Percentiles rank a stretch among this genome's conserved stretches.
These are phyloP conservation scores for Drosophila nikananu DNA, from an alignment of 1,140 invertebrate genomes.

Conservation along the genomic window DNA sequence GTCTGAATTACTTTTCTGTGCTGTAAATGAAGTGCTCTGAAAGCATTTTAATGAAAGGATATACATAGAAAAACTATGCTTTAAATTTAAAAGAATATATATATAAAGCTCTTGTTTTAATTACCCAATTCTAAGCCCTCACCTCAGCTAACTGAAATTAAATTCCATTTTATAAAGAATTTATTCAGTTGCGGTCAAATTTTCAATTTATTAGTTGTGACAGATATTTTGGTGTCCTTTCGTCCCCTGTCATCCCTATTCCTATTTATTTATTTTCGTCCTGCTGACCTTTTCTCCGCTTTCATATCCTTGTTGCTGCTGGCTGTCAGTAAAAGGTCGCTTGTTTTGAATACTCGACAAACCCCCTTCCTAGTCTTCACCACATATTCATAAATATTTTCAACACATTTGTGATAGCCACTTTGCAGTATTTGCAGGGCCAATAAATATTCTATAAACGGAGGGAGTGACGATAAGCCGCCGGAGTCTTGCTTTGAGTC, in stretches of 20 bases:
- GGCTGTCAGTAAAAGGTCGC: slow-evolving; percentile 42
- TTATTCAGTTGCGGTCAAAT: neutral
- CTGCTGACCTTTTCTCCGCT: slow-evolving; percentile 17
- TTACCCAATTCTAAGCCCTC: neutral
- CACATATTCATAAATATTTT: slow-evolving; percentile 68
- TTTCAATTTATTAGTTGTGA: slow-evolving; percentile 19
- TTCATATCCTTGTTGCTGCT: neutral
- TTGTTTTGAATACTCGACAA: slow-evolving; percentile 5
- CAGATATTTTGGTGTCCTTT: slow-evolving; percentile 1
- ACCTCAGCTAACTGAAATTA: neutral
- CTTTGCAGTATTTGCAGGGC: neutral
- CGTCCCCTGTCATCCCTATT: neutral
- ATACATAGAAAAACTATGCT: neutral
- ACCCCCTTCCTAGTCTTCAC: neutral
- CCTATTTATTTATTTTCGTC: slow-evolving; percentile 29
- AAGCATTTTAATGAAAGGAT: neutral
- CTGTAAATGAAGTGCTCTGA: slow-evolving; percentile 7
- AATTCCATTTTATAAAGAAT: neutral
- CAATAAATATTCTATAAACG: slow-evolving; percentile 25
- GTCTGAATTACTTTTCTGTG: neutral
- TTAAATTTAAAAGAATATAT: neutral
- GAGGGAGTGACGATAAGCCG: slow-evolving; percentile 13
- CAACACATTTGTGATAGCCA: slow-evolving; percentile 43
- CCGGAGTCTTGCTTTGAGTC: neutral
- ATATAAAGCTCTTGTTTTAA: neutral